phyloP scores from a whole-genome alignment of 2,888 invertebrate genomes.

The Gisinianus flammeolus region DNA sequence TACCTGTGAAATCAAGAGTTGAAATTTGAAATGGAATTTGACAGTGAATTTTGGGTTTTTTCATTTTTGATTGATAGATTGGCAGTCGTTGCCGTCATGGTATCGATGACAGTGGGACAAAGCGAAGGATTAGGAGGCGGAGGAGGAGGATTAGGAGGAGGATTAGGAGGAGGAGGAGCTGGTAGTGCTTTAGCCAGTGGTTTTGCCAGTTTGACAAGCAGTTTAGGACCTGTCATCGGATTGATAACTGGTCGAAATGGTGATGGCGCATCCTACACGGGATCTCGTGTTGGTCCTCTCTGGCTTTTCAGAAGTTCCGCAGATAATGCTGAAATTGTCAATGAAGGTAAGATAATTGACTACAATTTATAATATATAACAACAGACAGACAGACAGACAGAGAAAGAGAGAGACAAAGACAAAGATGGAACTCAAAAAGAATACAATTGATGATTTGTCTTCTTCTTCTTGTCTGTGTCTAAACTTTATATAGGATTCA shows the following conservation, averaged over 20 bases:
- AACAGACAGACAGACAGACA: conserved; percentile 17
- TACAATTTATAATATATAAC: neutral
- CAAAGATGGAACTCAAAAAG: neutral
- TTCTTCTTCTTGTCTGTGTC: too few species aligned
- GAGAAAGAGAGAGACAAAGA: conserved; percentile 8
- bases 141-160: neutral
- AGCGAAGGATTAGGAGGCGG: neutral
- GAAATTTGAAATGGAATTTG: too few species aligned
- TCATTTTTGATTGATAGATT: neutral
- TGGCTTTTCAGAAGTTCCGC: conserved; percentile 30
- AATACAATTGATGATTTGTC: neutral
- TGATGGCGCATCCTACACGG: conserved; percentile 20
- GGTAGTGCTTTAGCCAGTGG: too few species aligned
- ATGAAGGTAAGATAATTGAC: conserved; percentile 9
- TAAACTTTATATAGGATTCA: too few species aligned
- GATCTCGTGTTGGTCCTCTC: conserved; percentile 31
- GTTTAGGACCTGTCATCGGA: neutral
- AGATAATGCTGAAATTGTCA: conserved; percentile 36
- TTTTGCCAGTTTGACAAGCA: too few species aligned
- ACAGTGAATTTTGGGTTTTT: too few species aligned
- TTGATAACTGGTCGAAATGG: neutral
- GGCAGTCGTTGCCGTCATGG: neutral
- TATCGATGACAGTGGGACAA: neutral
- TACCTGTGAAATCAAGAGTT: too few species aligned
- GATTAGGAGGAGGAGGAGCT: neutral